Evolutionary conservation across 1,140 invertebrate species (phyloP).

Genomic region (Myzus persicae): DNA sequence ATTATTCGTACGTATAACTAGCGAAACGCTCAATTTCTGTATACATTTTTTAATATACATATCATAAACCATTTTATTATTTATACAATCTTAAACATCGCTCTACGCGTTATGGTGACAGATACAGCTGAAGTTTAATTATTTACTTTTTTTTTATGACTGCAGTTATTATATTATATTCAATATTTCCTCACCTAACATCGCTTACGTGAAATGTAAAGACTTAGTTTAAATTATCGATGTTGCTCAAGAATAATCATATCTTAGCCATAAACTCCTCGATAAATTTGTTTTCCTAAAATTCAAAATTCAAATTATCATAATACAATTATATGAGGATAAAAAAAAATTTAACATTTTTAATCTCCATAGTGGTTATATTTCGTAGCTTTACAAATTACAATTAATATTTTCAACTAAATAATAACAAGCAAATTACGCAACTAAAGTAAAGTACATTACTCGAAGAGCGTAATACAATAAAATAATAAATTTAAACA

Average conservation of each 20-base stretch:
- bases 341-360: background rate
- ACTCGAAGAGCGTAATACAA: background rate
- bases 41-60: background rate
- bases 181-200: background rate
- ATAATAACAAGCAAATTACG: background rate
- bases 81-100: background rate
- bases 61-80: background rate
- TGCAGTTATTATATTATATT: background rate
- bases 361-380: background rate
- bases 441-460: background rate
- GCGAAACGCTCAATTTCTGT: background rate
- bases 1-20: too few species aligned
- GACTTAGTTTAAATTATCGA: background rate
- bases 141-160: background rate
- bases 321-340: background rate
- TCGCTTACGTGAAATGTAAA: rapidly evolving
- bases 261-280: background rate
- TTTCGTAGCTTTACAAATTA: background rate
- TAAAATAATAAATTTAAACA: background rate
- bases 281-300: background rate
- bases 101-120: background rate
- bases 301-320: background rate
- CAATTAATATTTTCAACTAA: background rate
- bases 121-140: background rate
- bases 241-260: background rate